Conservation (phyloP, 2,888 invertebrate species). For the Peribatodes rhomboidaria region DNA sequence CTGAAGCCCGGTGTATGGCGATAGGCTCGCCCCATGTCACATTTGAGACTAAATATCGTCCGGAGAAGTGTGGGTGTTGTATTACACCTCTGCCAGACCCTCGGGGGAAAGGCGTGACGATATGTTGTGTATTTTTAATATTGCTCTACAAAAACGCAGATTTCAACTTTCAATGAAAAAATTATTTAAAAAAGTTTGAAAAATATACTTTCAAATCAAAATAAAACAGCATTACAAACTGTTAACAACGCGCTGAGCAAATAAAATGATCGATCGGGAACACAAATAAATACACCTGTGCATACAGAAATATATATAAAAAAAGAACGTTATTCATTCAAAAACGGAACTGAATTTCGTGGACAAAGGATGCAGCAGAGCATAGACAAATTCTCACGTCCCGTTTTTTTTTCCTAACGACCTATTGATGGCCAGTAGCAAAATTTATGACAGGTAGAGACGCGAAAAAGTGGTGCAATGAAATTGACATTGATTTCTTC, state of each 20-base stretch:
- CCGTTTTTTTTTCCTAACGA: conserved; percentile 57
- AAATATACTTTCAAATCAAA: conserved; percentile 19
- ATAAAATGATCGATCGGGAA: conserved; percentile 46
- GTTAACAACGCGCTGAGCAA: conserved; percentile 47
- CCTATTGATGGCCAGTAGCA: conserved; percentile 66
- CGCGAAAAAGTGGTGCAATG: conserved; percentile 55
- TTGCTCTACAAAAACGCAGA: too few relatives aligned
- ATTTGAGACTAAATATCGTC: too few relatives aligned
- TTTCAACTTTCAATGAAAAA: too few relatives aligned
- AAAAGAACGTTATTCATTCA: conserved; percentile 65
- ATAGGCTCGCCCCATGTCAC: too few relatives aligned
- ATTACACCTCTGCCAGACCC: too few relatives aligned
- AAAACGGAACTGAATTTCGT: conserved; percentile 75
- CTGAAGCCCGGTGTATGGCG: too few relatives aligned
- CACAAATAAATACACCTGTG: conserved; percentile 78
- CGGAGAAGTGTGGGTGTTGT: too few relatives aligned
- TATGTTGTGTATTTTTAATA: too few relatives aligned
- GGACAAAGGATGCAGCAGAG: conserved; percentile 64
- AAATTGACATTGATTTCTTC: background rate
- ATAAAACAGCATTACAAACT: conserved; percentile 37
- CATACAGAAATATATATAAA: conserved; percentile 63
- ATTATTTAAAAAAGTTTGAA: background rate
- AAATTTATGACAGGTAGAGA: conserved; percentile 67
- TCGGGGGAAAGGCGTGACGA: too few relatives aligned
- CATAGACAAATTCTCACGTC: conserved; percentile 79